Conservation (phyloP, 2,797 vertebrate species). For the Pangasius mekongensis region DNA sequence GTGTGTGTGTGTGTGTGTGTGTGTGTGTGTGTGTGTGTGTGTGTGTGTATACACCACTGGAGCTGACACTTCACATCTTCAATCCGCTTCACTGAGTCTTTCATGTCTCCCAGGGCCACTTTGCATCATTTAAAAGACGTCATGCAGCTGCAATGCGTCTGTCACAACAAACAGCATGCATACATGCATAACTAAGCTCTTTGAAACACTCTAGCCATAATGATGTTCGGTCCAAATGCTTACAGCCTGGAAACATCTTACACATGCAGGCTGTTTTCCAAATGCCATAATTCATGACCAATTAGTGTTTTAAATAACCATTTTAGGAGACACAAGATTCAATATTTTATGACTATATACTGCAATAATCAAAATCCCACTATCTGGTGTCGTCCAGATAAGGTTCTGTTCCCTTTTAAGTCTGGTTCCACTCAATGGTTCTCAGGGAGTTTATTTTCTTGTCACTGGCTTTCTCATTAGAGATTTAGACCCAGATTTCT, state of each 20-base stretch:
- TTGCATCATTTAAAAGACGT: slow-evolving; percentile 39
- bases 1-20: neutral
- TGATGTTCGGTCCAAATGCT: slow-evolving; percentile 8
- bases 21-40: slow-evolving; percentile 1
- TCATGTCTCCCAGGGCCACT: slow-evolving; percentile 34
- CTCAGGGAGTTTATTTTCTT: neutral
- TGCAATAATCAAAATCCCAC: neutral
- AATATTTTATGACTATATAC: neutral
- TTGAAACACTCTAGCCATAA: slow-evolving; percentile 12
- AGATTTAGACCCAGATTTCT: neutral
- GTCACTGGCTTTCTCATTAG: neutral
- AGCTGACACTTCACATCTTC: slow-evolving; percentile 29
- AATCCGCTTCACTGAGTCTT: slow-evolving; percentile 38
- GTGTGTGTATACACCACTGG: slow-evolving; percentile 17
- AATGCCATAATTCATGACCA: neutral
- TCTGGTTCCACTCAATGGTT: neutral
- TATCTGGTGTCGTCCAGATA: neutral
- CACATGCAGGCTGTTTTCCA: neutral
- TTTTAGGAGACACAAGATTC: neutral
- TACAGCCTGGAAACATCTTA: neutral
- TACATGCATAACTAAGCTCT: slow-evolving; percentile 25
- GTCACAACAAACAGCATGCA: slow-evolving; percentile 38
- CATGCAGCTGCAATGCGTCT: slow-evolving; percentile 31
- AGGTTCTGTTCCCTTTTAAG: neutral
- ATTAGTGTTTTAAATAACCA: neutral